Base-by-base conservation (phyloP, 2,888 invertebrate species). In the Abrostola triplasia region DNA sequence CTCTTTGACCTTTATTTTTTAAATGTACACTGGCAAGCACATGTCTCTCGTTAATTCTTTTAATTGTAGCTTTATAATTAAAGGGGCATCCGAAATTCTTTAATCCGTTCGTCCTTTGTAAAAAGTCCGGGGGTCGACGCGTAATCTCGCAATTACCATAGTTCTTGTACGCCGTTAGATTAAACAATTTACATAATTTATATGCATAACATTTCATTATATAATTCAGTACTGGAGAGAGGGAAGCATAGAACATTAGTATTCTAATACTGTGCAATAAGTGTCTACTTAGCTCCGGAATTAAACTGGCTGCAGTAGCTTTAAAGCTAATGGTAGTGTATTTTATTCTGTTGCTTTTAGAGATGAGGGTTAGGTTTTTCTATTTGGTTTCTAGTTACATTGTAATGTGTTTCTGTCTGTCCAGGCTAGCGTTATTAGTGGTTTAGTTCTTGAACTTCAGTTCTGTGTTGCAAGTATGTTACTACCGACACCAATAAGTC, bases 1-100 rank as follows among this genome's bases (percentile, higher is more conserved):
- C 41, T 69, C 62, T 72, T 69, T 66, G 73, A 74, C 69, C 76
- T 79, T 76, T 74, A 74, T 77, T 76, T 70, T 4, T 66, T 67
- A 79, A 76, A 82, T 76, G 73, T 53, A 71, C 67, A 72, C 67
- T 72, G 56, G 37, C 61, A 47, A 69, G 73, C 73, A 70, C 67
- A 71, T 70, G 67, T 73, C 64, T 63, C 54, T 63, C 57, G 54
- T 64, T 76, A 73, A 80, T 78, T 76, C 71, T 65, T 77, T 78
- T 71, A 64, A 69, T 69, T 74, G 60, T 69, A 60, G 42, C 48
- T 64, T 56, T 47, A 51, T 64, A 67, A 79, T 77, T 67, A 72
- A 73, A 75, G 64, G 57, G 37, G 60, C 12, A 55, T 13, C 36
- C 6, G 8, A 68, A 70, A 73, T 70, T 72, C 67, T 70, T 70